phyloP scores from a whole-genome alignment of 2,888 invertebrate species.

The Luperina testacea region DNA sequence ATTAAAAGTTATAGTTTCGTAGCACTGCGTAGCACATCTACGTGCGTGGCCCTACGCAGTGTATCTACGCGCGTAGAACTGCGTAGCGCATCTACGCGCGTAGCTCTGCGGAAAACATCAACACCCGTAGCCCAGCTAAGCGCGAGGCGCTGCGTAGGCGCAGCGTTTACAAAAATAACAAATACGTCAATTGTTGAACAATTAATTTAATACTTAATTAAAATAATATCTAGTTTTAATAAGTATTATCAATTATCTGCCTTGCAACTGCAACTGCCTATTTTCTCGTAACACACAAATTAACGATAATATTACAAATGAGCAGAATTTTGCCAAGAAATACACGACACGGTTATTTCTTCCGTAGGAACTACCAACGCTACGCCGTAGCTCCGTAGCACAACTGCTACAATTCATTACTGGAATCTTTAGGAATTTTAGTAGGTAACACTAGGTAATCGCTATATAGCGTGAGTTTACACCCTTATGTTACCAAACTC shows the following conservation, averaged over 20 bases:
- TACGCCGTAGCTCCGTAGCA: slow-evolving; percentile 60
- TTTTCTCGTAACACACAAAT: background rate
- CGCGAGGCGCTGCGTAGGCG: background rate
- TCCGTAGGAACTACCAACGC: slow-evolving; percentile 49
- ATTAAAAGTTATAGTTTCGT: background rate
- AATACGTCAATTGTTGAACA: background rate
- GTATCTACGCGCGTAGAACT: background rate
- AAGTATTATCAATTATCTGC: background rate
- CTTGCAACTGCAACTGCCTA: background rate
- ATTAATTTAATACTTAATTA: background rate
- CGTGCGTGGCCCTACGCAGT: background rate
- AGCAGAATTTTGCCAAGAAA: background rate
- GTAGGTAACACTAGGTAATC: slow-evolving; percentile 65
- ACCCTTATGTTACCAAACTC: slow-evolving; percentile 62
- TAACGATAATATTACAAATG: background rate
- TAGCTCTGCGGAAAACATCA: background rate
- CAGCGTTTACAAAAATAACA: background rate
- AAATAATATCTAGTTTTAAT: background rate
- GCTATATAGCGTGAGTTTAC: slow-evolving; percentile 68
- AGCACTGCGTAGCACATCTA: background rate
- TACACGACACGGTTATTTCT: slow-evolving; percentile 30
- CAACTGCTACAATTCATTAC: slow-evolving; percentile 58
- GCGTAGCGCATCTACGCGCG: background rate
- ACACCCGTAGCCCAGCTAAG: background rate
- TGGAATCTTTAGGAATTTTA: slow-evolving; percentile 52